These are phyloP conservation scores for Centropus unirufus DNA, from an alignment of 2,113 vertebrate species.

Conservation along the genomic window DNA sequence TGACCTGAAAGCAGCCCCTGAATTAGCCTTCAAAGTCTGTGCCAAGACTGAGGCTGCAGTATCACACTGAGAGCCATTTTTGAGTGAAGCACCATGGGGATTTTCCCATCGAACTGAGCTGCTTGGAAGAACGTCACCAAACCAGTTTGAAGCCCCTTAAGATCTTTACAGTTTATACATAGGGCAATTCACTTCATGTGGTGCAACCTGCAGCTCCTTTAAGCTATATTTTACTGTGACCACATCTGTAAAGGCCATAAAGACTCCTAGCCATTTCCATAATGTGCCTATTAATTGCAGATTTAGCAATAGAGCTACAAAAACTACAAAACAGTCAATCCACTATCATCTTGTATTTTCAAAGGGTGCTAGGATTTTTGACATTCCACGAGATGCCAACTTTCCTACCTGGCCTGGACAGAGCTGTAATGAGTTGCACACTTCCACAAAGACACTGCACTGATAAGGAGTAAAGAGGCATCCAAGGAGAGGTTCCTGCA, in stretches of 20 bases:
- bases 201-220: neutral
- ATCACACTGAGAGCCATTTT: neutral
- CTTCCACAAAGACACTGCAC: neutral
- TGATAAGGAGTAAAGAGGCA: neutral
- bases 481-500: neutral
- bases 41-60: neutral
- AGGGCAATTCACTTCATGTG: neutral
- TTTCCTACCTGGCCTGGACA: neutral
- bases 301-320: neutral
- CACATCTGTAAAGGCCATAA: neutral
- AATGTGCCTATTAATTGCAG: neutral
- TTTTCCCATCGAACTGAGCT: neutral
- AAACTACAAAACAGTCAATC: neutral
- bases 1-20: neutral
- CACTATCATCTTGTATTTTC: rapidly evolving
- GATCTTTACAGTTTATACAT: neutral
- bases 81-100: neutral
- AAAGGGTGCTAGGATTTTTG: neutral
- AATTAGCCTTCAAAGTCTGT: neutral
- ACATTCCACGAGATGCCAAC: neutral
- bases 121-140: neutral
- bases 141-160: neutral
- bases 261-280: neutral
- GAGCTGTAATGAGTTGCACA: neutral
- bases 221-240: neutral